Evolutionary conservation across 2,797 vertebrate species (phyloP).

Genomic region (Phataginus tricuspis): DNA sequence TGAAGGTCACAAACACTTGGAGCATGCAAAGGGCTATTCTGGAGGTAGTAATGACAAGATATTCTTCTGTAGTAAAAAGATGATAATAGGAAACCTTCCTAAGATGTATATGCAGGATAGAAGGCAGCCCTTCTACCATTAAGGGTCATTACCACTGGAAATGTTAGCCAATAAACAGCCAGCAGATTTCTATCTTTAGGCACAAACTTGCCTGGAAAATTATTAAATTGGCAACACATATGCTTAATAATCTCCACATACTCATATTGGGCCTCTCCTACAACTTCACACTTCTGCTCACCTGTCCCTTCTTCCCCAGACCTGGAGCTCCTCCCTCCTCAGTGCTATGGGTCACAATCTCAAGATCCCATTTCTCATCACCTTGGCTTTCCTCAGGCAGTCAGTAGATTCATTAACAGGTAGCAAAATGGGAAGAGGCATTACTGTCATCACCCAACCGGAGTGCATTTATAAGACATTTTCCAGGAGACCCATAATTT

Average conservation of each 20-base stretch:
- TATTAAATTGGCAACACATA: neutral
- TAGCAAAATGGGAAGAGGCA: neutral
- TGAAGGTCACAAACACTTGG: neutral
- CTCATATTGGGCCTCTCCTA: neutral
- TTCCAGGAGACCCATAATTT: neutral
- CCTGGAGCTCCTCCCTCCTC: neutral
- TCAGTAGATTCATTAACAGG: neutral
- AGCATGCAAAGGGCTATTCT: neutral
- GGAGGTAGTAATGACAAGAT: neutral
- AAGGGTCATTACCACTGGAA: neutral
- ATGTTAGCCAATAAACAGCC: neutral
- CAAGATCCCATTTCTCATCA: neutral
- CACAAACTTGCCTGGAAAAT: neutral
- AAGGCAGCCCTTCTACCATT: neutral
- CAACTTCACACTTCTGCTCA: neutral
- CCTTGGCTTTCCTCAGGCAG: neutral
- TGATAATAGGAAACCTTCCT: neutral
- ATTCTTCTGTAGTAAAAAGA: neutral
- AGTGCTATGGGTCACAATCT: neutral
- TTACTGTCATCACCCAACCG: neutral
- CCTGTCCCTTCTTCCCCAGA: neutral
- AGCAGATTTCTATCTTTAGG: neutral
- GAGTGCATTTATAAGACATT: neutral
- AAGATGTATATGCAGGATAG: neutral
- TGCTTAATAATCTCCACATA: neutral